phyloP scores from a whole-genome alignment of 2,113 vertebrate genomes.

The Oophaga pumilio region DNA sequence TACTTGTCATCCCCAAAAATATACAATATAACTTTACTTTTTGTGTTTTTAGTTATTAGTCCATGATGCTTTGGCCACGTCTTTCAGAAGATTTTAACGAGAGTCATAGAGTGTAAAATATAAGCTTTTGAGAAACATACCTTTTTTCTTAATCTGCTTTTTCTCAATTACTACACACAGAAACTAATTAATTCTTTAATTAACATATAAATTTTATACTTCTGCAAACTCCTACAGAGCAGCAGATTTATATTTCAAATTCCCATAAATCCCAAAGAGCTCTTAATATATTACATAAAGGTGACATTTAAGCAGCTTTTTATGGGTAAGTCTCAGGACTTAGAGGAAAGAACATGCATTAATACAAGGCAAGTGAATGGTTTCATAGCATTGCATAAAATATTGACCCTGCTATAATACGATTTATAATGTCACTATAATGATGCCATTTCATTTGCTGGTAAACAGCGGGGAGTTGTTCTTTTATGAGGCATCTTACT shows the following conservation, averaged over 20 bases:
- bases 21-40: not conserved
- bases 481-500: not conserved
- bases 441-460: slow-evolving; percentile 14
- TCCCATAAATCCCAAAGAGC: slow-evolving; percentile 43
- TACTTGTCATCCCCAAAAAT: not conserved
- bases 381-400: slow-evolving; percentile 50
- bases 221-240: slow-evolving; percentile 48
- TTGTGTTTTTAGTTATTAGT: not conserved
- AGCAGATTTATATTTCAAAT: slow-evolving; percentile 52
- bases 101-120: not conserved
- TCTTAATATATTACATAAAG: slow-evolving; percentile 50
- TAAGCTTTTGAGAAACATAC: slow-evolving; percentile 10
- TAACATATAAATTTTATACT: slow-evolving; percentile 42
- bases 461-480: slow-evolving; percentile 34
- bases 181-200: slow-evolving; percentile 54
- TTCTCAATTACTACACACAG: slow-evolving; percentile 13
- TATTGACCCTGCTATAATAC: slow-evolving; percentile 38
- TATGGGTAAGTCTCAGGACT: slow-evolving; percentile 43
- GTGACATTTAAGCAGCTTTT: slow-evolving; percentile 54
- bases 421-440: slow-evolving; percentile 45
- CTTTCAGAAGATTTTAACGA: not conserved
- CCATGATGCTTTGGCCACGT: not conserved
- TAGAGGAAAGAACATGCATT: slow-evolving; percentile 25
- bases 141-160: slow-evolving; percentile 32
- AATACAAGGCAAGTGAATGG: slow-evolving; percentile 36